Evolutionary conservation across 1,140 invertebrate genomes (phyloP), one percentile per base, ranked within the genome.

Genomic region (Cydia strobilella): DNA sequence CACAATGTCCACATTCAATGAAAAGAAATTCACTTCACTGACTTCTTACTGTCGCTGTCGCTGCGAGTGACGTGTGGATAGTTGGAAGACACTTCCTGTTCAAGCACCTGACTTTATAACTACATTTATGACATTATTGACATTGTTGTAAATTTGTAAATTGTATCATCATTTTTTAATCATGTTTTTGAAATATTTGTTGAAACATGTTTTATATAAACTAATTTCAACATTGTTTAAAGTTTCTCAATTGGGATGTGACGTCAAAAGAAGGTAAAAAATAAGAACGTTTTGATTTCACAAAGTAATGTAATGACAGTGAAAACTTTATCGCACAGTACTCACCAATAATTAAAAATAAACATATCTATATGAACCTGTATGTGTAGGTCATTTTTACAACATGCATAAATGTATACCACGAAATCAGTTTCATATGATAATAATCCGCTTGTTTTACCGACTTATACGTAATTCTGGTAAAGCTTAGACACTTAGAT

Each of bases 41-140:
- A 66, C 80, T 77, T 72, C 42, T 81, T 12, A 82, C 82, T 77
- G 76, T 77, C 82, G 75, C 80, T 76, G 39, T 66, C 65, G 77
- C 76, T 77, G 82, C 83, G 82, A 92, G 84, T 92, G 90, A 92
- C 90, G 90, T 92, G 90, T 92, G 84, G 90, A 89, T 86, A 89
- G 85, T 91, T 91, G 90, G 90, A 82, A 84, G 84, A 77, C n/a
- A 86, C 82, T 90, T 91, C 89, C 90, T 84, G 80, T 86, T 77
- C 78, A 71, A 13, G 15, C 15, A 15, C 9, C 13, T 31, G 3
- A 75, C 65, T 69, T 74, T 75, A 45, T 71, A 42, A 45, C 42
- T 9, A n/a, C 6, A 13, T 27, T 51, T 25, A 51, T 20, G 15
- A 42, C 31, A 45, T 20, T 9, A 45, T 45, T 72, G n/a, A 72